These are phyloP conservation scores for Heterocephalus glaber DNA, from an alignment of 2,113 vertebrate species.

Conservation along the genomic window DNA sequence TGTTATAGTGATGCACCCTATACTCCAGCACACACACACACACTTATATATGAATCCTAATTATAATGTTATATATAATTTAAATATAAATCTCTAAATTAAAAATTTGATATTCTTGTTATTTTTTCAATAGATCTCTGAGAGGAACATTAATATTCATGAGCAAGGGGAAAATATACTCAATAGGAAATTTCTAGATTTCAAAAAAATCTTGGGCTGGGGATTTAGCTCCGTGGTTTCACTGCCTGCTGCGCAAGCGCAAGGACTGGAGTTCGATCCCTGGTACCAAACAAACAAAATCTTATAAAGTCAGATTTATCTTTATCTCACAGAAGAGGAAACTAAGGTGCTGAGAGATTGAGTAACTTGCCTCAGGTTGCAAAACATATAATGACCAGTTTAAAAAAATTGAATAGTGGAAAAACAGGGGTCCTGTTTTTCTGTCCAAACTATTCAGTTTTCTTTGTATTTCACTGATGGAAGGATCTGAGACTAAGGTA, in stretches of 20 bases:
- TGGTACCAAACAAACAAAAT: too few species aligned
- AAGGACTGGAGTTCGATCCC: too few species aligned
- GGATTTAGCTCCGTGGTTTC: too few species aligned
- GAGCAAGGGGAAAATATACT: constrained; percentile 77
- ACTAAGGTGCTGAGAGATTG: constrained; percentile 14
- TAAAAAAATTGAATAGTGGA: background rate
- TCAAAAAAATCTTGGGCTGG: background rate
- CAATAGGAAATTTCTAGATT: constrained; percentile 84
- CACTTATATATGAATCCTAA: background rate
- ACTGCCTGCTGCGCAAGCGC: too few species aligned
- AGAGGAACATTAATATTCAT: constrained; percentile 89
- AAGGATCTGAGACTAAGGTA: background rate
- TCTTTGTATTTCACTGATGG: constrained; percentile 27
- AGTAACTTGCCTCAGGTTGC: constrained; percentile 4
- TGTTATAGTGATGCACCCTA: background rate
- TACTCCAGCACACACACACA: background rate
- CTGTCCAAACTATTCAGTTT: background rate
- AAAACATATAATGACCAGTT: constrained; percentile 24
- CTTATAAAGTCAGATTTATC: constrained; percentile 33
- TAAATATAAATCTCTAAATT: background rate
- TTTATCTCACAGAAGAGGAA: constrained; percentile 47
- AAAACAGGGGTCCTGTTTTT: background rate
- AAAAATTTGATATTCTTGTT: constrained; percentile 82
- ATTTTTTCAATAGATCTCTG: constrained; percentile 85
- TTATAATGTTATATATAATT: background rate